Base-by-base conservation (phyloP, 2,113 vertebrate species). In the Mugil cephalus region DNA sequence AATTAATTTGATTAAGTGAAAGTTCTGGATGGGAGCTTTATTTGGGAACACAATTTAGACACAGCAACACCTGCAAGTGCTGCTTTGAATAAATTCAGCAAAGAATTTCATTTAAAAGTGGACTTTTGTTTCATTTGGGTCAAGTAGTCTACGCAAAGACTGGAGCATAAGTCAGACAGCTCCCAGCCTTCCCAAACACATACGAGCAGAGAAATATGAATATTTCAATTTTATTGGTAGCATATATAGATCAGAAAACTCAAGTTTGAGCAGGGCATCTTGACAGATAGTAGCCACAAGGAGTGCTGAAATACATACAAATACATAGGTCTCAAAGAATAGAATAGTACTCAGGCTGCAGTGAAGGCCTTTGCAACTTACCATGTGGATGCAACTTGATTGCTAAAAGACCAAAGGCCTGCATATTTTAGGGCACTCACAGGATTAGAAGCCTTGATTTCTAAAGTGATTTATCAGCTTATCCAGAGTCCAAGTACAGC, bases 261-360 rank as follows among this genome's bases (percentile, higher is more conserved):
- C 10, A 34, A 35, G 17, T 62, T 36, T 61, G 47, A 71, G 66
- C 46, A 21, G 48, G 69, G 39, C 40, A 60, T 58, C 51, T 62
- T 51, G 70, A 72, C 39, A 75, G 43, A 2, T 19, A 53, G 24
- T 6, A 53, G 63, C 50, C 11, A 15, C 4, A 15, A 69, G 13
- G 61, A 64, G 66, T 24, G 36, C 47, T 74, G 61, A 48, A 12
- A 73, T 9, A 30, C 48, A 34, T 3, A 13, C 50, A 74, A 61
- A 71, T 36, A 52, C 14, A 56, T 55, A 4, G 0, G 34, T 71
- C 66, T 52, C 8, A 45, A 58, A 40, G 7, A 15, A 30, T 30
- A 12, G 15, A 56, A 15, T 17, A 35, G 43, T 6, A 47, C 58
- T 52, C 10, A 10, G 19, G 12, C 35, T 50, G 42, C 6, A 39